phyloP scores from a whole-genome alignment of 2,113 vertebrate species.

The Psammodynastes pulverulentus region DNA sequence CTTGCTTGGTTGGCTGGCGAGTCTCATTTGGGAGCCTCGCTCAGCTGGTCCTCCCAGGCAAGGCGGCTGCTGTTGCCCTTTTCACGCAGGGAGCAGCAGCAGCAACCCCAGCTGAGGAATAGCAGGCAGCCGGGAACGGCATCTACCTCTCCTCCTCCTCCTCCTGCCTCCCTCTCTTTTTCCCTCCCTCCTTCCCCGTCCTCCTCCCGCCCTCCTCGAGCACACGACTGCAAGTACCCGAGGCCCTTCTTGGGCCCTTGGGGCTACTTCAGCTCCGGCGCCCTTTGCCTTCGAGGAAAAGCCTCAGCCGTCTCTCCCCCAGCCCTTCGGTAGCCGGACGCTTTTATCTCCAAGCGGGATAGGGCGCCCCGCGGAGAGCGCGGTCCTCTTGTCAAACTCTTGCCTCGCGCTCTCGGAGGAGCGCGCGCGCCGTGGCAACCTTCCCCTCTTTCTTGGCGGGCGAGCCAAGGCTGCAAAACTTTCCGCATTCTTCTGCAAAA shows the following conservation, averaged over 20 bases:
- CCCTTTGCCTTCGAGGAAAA: not conserved
- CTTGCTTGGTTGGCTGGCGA: not conserved
- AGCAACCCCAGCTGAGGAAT: not conserved
- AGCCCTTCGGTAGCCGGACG: not conserved
- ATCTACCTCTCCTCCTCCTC: not conserved
- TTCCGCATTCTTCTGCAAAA: conserved; percentile 19
- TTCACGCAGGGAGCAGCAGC: not conserved
- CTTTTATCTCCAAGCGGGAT: not conserved
- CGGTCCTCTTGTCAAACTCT: not conserved
- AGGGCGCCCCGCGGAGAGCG: not conserved
- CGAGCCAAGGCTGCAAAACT: conserved; percentile 4
- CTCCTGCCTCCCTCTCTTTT: not conserved
- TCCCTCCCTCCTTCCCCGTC: not conserved
- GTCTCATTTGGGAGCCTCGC: not conserved
- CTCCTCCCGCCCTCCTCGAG: not conserved
- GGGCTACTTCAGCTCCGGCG: not conserved
- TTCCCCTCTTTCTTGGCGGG: not conserved
- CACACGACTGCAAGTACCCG: not conserved
- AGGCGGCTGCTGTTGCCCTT: not conserved
- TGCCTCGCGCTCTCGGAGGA: not conserved
- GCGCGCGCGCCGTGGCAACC: too few relatives aligned
- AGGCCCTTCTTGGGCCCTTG: not conserved
- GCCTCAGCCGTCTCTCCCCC: not conserved
- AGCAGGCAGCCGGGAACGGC: not conserved
- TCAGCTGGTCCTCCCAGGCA: not conserved